Conservation (phyloP, 2,888 invertebrate genomes). For the Caenorhabditis sulstoni region DNA sequence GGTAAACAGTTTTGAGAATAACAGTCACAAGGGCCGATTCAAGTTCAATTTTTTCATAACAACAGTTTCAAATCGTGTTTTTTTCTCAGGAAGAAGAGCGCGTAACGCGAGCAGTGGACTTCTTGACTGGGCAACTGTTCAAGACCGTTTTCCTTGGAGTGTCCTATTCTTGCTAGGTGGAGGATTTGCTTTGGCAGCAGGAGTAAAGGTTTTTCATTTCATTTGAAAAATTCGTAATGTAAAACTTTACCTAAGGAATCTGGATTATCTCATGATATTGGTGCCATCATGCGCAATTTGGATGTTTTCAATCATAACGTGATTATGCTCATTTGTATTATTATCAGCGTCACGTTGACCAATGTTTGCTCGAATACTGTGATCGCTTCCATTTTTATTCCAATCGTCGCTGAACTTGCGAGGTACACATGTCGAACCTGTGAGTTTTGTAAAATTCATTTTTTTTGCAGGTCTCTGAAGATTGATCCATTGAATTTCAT, state of each 20-base stretch:
- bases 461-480: conserved; percentile 58
- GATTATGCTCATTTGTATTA: conserved; percentile 87
- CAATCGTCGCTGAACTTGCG: conserved; percentile 83
- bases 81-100: conserved; percentile 15
- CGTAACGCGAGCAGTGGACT: conserved; percentile 60
- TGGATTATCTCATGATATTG: conserved; percentile 88
- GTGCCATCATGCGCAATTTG: conserved; percentile 86
- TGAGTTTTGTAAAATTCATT: neutral
- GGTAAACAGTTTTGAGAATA: neutral
- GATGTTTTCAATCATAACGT: conserved; percentile 85
- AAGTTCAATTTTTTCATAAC: no score
- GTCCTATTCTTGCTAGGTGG: conserved; percentile 77
- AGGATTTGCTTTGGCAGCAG: conserved; percentile 77
- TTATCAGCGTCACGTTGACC: conserved; percentile 89
- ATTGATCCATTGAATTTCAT: conserved; percentile 81
- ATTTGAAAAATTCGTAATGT: conserved; percentile 9
- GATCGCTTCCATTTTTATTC: conserved; percentile 90
- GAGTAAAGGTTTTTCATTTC: conserved; percentile 68
- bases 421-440: conserved; percentile 48
- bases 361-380: conserved; percentile 91
- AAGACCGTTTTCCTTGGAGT: conserved; percentile 76
- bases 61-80: no score
- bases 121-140: conserved; percentile 73
- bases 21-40: no score
- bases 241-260: conserved; percentile 83